phyloP scores from a whole-genome alignment of 2,888 invertebrate species.

The Polydrusus cervinus region DNA sequence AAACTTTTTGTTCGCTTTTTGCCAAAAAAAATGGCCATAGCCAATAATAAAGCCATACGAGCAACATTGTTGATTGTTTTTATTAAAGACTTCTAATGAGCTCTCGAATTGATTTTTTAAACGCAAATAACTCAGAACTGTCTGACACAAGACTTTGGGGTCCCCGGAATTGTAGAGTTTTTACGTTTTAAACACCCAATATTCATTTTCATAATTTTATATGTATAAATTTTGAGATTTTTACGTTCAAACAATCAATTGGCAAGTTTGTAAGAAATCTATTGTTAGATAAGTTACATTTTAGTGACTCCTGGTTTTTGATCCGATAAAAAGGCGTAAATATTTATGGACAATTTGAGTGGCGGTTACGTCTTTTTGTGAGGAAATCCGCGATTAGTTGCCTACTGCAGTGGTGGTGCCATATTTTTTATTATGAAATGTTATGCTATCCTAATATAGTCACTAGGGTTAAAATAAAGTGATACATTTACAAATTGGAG shows the following conservation, averaged over 20 bases:
- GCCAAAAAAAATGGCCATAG: background rate
- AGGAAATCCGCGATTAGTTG: constrained; percentile 41
- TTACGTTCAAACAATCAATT: no score
- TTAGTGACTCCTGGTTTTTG: constrained; percentile 24
- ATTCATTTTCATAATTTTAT: no score
- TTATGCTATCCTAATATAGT: constrained; percentile 51
- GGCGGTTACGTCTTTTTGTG: constrained; percentile 2
- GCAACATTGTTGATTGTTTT: no score
- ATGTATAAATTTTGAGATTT: no score
- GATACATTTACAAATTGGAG: constrained; percentile 49
- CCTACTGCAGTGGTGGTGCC: constrained; percentile 50
- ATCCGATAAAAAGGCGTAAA: constrained; percentile 4
- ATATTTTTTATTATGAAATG: constrained; percentile 53
- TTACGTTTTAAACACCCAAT: no score
- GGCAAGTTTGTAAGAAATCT: background rate
- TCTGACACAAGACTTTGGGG: no score
- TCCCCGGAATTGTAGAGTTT: no score
- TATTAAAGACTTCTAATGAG: no score
- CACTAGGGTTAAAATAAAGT: constrained; percentile 51
- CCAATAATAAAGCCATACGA: background rate
- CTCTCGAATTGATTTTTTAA: no score
- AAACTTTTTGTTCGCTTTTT: constrained; percentile 4
- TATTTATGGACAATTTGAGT: background rate
- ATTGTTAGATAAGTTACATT: constrained; percentile 15
- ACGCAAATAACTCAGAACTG: no score